Conservation (phyloP, 2,888 invertebrate genomes). For the Heliconius ismenius region DNA sequence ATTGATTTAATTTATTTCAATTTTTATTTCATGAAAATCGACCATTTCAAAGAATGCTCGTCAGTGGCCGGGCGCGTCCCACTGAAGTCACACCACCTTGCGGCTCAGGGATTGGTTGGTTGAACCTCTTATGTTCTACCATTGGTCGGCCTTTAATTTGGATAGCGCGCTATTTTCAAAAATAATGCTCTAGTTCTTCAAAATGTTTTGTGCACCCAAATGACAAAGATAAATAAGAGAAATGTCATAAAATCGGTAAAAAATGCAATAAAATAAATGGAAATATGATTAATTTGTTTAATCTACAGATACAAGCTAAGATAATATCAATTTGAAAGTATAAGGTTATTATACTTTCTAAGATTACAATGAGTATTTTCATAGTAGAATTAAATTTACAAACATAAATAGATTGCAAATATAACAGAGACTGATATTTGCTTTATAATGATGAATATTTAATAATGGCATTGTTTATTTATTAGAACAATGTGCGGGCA, state of each 20-base stretch:
- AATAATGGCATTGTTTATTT: slow-evolving; percentile 11
- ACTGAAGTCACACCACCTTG: slow-evolving; percentile 77
- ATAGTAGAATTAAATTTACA: not conserved
- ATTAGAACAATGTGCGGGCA: slow-evolving; percentile 3
- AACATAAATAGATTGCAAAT: not conserved
- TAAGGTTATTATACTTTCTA: not conserved
- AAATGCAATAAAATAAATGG: not conserved
- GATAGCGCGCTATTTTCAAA: slow-evolving; percentile 59
- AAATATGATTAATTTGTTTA: too few relatives aligned
- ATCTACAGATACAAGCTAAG: not conserved
- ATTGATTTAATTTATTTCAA: not conserved
- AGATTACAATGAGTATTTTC: not conserved
- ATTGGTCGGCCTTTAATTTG: slow-evolving; percentile 57
- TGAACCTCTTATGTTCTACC: slow-evolving; percentile 47
- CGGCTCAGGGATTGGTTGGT: slow-evolving; percentile 65
- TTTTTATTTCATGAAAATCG: slow-evolving; percentile 28
- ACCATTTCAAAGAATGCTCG: slow-evolving; percentile 22
- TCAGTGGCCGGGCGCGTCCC: slow-evolving; percentile 59
- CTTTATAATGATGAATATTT: not conserved
- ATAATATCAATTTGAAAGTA: not conserved
- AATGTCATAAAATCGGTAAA: not conserved
- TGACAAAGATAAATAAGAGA: not conserved
- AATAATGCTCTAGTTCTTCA: slow-evolving; percentile 13
- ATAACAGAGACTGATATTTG: not conserved
- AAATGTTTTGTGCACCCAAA: not conserved